A percentile compares a stretch with the other conserved stretches of the same genome.
These are phyloP conservation scores for Brachypalpus laphriformis DNA, from an alignment of 2,888 invertebrate genomes.

Conservation along the genomic window DNA sequence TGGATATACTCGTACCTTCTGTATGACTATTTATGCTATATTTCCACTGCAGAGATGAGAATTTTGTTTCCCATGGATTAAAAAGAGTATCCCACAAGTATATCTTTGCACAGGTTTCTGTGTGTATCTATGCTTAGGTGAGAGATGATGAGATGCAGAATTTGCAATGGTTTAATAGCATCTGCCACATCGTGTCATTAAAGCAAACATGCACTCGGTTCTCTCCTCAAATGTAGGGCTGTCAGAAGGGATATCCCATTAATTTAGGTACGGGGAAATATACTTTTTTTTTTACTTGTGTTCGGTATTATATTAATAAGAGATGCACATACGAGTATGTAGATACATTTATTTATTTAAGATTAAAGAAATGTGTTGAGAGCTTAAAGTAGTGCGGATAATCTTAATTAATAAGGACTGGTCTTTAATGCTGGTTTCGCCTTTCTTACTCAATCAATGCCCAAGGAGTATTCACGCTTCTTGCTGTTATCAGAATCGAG, in stretches of 20 bases:
- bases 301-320: background rate
- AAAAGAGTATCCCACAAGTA: background rate
- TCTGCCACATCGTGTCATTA: constrained; percentile 13
- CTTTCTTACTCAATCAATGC: too few species aligned
- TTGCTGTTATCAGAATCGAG: too few species aligned
- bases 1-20: background rate
- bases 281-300: background rate
- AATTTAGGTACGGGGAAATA: background rate
- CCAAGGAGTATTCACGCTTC: too few species aligned
- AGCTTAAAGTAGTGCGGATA: too few species aligned
- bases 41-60: constrained; percentile 24
- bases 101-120: background rate
- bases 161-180: background rate
- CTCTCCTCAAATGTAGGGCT: background rate
- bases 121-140: background rate
- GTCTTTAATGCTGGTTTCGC: too few species aligned
- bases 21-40: constrained; percentile 1
- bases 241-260: constrained; percentile 3
- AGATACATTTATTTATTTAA: background rate
- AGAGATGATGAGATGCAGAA: background rate
- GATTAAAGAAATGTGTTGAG: too few species aligned
- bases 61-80: constrained; percentile 18
- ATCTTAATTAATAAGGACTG: too few species aligned
- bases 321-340: background rate
- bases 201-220: constrained; percentile 7